Percentiles rank a stretch among this genome's conserved stretches.
Conservation (phyloP, 2,888 invertebrate species). For the Pyrgus malvae region DNA sequence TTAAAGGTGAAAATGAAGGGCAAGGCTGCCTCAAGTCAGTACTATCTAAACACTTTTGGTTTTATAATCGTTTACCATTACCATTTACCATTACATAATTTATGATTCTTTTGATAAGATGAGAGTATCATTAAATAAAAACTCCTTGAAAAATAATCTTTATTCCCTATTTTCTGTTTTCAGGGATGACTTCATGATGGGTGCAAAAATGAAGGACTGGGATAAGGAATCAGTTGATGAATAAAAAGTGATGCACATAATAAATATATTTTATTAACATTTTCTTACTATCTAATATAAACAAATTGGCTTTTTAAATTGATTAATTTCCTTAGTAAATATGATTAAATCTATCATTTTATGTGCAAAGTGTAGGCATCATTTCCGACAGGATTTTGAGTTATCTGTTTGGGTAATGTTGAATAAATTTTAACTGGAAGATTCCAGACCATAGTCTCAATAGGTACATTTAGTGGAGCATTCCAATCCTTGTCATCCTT, state of each 20-base stretch:
- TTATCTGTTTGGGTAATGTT: constrained; percentile 91
- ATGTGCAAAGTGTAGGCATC: constrained; percentile 70
- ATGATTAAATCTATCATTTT: constrained; percentile 37
- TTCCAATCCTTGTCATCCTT: constrained; percentile 86
- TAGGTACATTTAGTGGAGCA: constrained; percentile 92
- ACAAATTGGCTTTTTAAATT: too few species aligned
- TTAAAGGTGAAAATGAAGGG: too few species aligned
- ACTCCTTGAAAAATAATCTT: too few species aligned
- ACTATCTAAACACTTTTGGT: too few species aligned
- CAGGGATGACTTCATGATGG: constrained; percentile 94
- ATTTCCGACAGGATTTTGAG: constrained; percentile 82
- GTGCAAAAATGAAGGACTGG: constrained; percentile 95
- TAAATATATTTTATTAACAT: constrained; percentile 5
- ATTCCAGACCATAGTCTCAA: constrained; percentile 99
- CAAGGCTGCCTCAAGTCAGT: too few species aligned
- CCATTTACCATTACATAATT: too few species aligned
- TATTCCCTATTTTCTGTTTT: constrained; percentile 45
- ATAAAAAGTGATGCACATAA: constrained; percentile 45
- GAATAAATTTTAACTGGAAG: constrained; percentile 96
- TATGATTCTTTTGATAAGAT: too few species aligned
- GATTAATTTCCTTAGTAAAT: too few species aligned
- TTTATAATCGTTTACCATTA: too few species aligned
- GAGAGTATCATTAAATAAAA: too few species aligned
- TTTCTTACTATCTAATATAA: too few species aligned
- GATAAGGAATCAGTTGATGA: constrained; percentile 86